Conservation (phyloP, 92 coral and sea anemone genomes). For the Epizoanthus rinbou region DNA sequence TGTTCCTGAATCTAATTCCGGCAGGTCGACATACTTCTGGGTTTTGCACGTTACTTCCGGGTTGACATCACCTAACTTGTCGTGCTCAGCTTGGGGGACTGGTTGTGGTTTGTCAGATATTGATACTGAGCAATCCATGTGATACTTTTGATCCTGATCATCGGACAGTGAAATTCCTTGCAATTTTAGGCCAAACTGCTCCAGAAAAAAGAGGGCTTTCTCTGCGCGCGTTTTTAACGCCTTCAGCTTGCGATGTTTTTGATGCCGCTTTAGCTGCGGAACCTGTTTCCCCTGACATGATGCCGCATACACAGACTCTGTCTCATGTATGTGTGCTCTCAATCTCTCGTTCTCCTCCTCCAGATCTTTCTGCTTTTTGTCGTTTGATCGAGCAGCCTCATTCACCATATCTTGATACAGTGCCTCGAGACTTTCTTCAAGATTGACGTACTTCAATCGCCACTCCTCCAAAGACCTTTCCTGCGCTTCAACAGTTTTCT, state of each 20-base stretch:
- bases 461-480: neutral
- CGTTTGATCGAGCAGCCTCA: neutral
- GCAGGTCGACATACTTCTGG: neutral
- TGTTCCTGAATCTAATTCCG: no score
- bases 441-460: neutral
- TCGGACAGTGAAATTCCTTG: neutral
- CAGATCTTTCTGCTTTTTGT: neutral
- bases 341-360: neutral
- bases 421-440: neutral
- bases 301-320: neutral
- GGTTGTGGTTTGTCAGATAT: neutral
- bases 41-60: neutral
- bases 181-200: neutral
- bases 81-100: slow-evolving; percentile 1
- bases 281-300: neutral
- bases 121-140: neutral
- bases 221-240: neutral
- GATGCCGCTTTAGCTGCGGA: neutral
- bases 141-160: neutral
- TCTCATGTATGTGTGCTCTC: neutral
- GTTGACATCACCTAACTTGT: neutral
- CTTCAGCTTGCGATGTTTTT: neutral
- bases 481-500: neutral
- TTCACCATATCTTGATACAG: neutral
- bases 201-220: neutral